Evolutionary conservation across 2,888 invertebrate species (phyloP), one percentile per base, ranked within the genome.

Genomic region (Stenoptilia bipunctidactyla): DNA sequence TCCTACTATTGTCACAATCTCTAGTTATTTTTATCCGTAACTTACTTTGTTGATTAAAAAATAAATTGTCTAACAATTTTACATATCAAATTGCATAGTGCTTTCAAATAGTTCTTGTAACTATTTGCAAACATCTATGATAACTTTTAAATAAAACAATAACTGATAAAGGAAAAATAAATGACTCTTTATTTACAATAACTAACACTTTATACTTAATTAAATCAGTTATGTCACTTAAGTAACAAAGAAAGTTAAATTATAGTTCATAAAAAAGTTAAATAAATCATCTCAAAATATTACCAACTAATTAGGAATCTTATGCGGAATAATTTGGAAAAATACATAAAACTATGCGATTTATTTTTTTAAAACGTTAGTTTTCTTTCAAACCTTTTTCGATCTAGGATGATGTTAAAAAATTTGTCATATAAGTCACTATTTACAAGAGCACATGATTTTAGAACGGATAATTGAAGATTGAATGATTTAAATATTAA

Each of bases 1-100:
- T 55, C 55, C 80, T 80, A 82, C 79, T 82, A 82, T 82, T 82
- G 82, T 82, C 82, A 69, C 70, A 56, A 71, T 76, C 64, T 67
- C 69, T 79, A 77, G 62, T 58, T 65, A 65, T 58, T 59, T 46
- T 56, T 58, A 62, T 42, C 58, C 51, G 48, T 56, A 58, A 55
- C 55, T 49, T 52, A 47, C 55, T 53, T 45, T 53, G 46, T 43
- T 49, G 53, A 45, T 47, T 47, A 43, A 53, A 20, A 20, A 20
- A 20, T 8, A 20, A 20, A 20, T 20, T 20, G 20, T 20, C 20
- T 20, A 20, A 20, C 20, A 20, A 20, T 20, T 20, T 20, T 8
- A 20, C 20, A 20, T 8, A 20, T 20, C 8, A 20, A n/a, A 3
- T 20, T 20, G 20, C 20, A 3, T 20, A n/a, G n/a, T n/a, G n/a